These are phyloP conservation scores for Xestobium rufovillosum DNA, from an alignment of 2,888 invertebrate genomes.

Conservation along the genomic window DNA sequence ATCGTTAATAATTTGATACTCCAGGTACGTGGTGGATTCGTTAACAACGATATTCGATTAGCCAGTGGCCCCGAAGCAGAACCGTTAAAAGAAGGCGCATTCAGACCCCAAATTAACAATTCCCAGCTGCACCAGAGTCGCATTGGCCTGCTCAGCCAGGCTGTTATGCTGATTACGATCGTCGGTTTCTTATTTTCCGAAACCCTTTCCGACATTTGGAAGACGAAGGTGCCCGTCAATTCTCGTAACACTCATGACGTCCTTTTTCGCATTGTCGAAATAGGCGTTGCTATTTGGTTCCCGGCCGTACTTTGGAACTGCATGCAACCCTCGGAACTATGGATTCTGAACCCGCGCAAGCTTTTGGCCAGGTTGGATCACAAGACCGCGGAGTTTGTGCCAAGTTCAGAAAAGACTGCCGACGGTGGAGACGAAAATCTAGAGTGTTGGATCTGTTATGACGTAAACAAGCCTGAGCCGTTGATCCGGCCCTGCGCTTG, in stretches of 20 bases:
- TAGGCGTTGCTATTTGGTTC: conserved; percentile 91
- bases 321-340: conserved; percentile 86
- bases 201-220: conserved; percentile 88
- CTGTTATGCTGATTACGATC: conserved; percentile 82
- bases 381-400: neutral
- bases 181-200: conserved; percentile 86
- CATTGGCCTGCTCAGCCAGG: conserved; percentile 81
- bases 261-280: conserved; percentile 83
- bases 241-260: conserved; percentile 90
- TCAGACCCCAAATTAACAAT: conserved; percentile 54
- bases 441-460: conserved; percentile 95
- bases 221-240: conserved; percentile 73
- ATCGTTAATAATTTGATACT: conserved; percentile 5
- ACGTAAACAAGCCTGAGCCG: conserved; percentile 69
- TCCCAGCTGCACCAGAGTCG: conserved; percentile 89
- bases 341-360: conserved; percentile 88
- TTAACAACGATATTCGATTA: conserved; percentile 47
- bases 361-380: conserved; percentile 53
- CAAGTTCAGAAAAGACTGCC: conserved; percentile 14
- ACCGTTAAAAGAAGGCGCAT: conserved; percentile 29
- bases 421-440: conserved; percentile 49
- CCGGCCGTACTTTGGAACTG: conserved; percentile 95
- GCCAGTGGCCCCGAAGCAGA: conserved; percentile 30
- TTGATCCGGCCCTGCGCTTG: conserved; percentile 86
- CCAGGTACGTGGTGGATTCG: conserved; percentile 76